Percentiles rank a stretch among this genome's conserved stretches.
Evolutionary conservation across 2,797 vertebrate genomes (phyloP).

Genomic region (Malurus splendens): DNA sequence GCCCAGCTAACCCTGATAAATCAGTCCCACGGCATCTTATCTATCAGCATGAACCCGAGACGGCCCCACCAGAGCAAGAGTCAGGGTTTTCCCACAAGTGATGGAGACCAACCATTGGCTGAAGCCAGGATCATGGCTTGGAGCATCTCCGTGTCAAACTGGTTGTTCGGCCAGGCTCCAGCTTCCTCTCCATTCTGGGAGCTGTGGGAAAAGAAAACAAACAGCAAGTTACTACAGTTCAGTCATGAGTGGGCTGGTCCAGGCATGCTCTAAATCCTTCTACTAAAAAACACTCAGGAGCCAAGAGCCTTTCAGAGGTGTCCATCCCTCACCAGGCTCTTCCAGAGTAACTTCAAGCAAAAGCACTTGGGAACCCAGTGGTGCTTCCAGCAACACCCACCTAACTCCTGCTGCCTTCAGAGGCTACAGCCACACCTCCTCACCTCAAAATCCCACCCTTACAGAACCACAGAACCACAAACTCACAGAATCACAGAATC

Average conservation of each 20-base stretch:
- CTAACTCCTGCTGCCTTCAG: background rate
- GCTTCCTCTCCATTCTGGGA: conserved; percentile 92
- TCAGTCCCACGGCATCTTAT: background rate
- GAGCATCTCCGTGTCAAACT: conserved; percentile 94
- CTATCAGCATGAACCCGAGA: background rate
- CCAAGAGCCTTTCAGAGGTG: background rate
- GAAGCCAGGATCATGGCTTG: conserved; percentile 95
- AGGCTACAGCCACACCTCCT: background rate
- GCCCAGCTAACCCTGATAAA: background rate
- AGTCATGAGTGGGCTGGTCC: background rate
- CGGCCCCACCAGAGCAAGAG: accelerated
- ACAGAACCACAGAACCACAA: background rate
- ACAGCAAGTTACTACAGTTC: background rate
- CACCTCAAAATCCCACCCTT: background rate
- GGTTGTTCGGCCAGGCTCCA: conserved; percentile 96
- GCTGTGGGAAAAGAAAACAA: conserved; percentile 60
- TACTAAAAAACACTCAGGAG: background rate
- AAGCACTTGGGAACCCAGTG: background rate
- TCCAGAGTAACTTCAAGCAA: background rate
- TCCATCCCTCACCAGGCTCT: background rate
- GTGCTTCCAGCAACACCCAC: background rate
- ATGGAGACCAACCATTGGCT: conserved; percentile 84
- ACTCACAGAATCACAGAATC: no score
- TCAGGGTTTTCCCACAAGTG: background rate
- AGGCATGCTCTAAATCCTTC: background rate